A percentile compares a stretch with the other conserved stretches of the same genome.
Conservation (phyloP, 2,113 vertebrate species). For the Oreotragus oreotragus region DNA sequence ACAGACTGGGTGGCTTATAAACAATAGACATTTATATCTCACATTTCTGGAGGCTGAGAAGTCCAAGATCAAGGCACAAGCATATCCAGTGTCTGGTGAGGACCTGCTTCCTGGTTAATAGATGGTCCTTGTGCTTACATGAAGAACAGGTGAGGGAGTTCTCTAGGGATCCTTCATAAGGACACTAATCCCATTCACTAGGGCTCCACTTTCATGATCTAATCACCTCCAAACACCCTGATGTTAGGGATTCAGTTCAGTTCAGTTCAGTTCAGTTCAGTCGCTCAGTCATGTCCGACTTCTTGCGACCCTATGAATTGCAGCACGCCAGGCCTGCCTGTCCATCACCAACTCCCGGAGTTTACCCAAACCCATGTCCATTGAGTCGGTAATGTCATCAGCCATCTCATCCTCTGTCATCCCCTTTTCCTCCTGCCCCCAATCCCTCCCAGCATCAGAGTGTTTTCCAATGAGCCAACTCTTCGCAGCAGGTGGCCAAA, state of each 20-base stretch:
- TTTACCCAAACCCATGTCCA: too few relatives aligned
- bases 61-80: background rate
- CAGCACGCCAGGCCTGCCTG: too few relatives aligned
- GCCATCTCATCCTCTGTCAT: too few relatives aligned
- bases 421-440: too few relatives aligned
- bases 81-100: background rate
- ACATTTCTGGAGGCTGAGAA: background rate
- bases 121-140: background rate
- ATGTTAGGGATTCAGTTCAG: background rate
- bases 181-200: background rate
- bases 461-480: too few relatives aligned
- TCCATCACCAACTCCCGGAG: too few relatives aligned
- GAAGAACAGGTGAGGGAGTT: background rate
- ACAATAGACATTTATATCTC: background rate
- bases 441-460: too few relatives aligned
- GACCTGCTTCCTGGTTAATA: background rate
- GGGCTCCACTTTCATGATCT: background rate
- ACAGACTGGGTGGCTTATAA: background rate
- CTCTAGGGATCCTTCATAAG: background rate
- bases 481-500: too few relatives aligned
- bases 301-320: rapidly evolving
- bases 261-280: too few relatives aligned
- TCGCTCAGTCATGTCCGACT: rapidly evolving
- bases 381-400: too few relatives aligned
- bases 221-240: background rate